Evolutionary conservation across 2,888 invertebrate species (phyloP), one percentile per base, ranked within the genome.

Genomic region (Vanessa cardui): DNA sequence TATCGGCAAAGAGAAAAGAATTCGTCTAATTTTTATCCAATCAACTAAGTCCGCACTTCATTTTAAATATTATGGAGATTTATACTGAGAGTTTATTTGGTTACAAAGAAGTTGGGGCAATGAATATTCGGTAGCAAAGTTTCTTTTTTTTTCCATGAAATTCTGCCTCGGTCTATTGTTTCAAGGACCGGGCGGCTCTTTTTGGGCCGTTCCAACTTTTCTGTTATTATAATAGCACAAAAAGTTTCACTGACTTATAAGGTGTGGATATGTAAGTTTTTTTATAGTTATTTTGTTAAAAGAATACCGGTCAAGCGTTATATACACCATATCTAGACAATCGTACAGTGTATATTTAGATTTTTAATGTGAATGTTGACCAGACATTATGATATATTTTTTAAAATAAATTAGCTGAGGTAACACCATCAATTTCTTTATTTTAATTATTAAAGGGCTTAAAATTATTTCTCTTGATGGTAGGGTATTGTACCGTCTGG

Each of bases 81-180:
- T 70, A 72, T 70, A 70, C 72, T 58, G 47, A 58, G 58, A 72
- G 72, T 68, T 72, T 72, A 72, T 72, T 70, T 70, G 72, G 65
- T 72, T 72, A 69, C 56, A 63, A 71, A 72, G 69, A 69, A 72
- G 64, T 69, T 65, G 60, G 60, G 63, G 65, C 70, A 64, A 72
- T 72, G 72, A 72, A 72, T 72, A 70, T 64, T 64, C 62, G 33
- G 70, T 49, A 63, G 58, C 58, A 50, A 66, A 72, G 58, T 49
- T 63, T 62, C 66, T 68, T 72, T 70, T 68, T 67, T 47, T 64
- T 39, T 49, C 45, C 50, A 52, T 46, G 50, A 58, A 62, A 58
- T 58, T 62, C 52, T 58, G 56, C 33, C 12, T 58, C 49, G 39
- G 58, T 63, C 62, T 64, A 64, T 72, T 72, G 72, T 70, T 72